Evolutionary conservation across 2,888 invertebrate species (phyloP), one percentile per base, ranked within the genome.

Genomic region (Tachina fera): DNA sequence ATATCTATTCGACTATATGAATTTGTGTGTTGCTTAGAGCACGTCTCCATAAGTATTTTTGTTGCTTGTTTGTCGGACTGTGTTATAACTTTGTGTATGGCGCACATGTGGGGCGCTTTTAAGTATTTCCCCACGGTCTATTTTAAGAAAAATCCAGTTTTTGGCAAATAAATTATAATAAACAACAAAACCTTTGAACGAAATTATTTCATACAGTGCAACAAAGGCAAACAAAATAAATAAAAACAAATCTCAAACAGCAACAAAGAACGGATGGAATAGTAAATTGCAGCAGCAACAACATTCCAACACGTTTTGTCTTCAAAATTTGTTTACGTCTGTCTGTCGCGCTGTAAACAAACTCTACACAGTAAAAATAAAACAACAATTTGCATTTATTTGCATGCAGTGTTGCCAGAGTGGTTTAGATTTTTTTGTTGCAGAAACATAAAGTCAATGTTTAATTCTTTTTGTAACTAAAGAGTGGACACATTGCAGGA

Each of bases 121-220:
- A 90, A 90, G 90, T 91, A 91, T 91, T 91, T 90, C 89, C 90
- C 89, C 90, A 88, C 89, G 87, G 88, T 89, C 91, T 91, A 91
- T 91, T 91, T 91, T 89, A 91, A 91, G 91, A 91, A 90, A 31
- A 90, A 91, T 91, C 91, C 91, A 90, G 91, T 91, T 91, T 89
- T 91, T 88, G 90, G 90, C 89, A 89, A 83, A 67, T 31, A 67
- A 70, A 67, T 80, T 86, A 71, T 71, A 86, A 47, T 65, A 71
- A 61, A 77, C 63, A 71, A 60, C 74, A 74, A 71, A 71, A 41
- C 70, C 47, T 71, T 72, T 76, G 1, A 70, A 78, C 39, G 19
- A 61, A 70, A 53, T 31, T 58, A 84, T 6, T 49, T 14, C 60
- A 53, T 31, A 65, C 43, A 74, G 22, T 51, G 56, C 41, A 71